phyloP scores from a whole-genome alignment of 2,113 vertebrate species.

The Perca fluviatilis region DNA sequence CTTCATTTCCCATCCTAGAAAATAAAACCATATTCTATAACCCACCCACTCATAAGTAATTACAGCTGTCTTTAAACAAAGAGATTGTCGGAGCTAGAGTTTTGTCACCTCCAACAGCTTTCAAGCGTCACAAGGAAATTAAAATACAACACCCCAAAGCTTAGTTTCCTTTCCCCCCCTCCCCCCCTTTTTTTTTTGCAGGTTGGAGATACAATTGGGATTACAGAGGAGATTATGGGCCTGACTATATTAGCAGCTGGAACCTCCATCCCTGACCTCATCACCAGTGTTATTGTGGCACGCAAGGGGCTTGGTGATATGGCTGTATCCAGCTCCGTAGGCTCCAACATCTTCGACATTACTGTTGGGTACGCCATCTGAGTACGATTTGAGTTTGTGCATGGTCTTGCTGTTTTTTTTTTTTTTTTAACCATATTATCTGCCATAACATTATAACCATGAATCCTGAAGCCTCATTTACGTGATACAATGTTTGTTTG shows the following conservation, averaged over 20 bases:
- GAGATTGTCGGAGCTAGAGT: neutral
- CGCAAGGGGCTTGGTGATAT: constrained; percentile 97
- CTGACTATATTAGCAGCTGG: constrained; percentile 96
- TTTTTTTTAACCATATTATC: neutral
- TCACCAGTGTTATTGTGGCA: constrained; percentile 97
- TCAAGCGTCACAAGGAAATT: constrained; percentile 50
- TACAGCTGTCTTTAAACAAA: constrained; percentile 28
- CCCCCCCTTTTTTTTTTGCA: constrained; percentile 61
- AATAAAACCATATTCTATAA: constrained; percentile 28
- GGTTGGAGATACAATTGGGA: constrained; percentile 97
- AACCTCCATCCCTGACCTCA: constrained; percentile 96
- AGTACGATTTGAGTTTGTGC: neutral
- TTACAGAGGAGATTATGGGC: constrained; percentile 97
- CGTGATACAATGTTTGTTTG: neutral
- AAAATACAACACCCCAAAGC: constrained; percentile 65
- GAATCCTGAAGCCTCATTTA: neutral
- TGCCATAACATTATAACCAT: neutral
- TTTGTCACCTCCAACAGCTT: constrained; percentile 48
- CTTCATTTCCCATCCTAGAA: constrained; percentile 24
- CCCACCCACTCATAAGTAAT: constrained; percentile 34
- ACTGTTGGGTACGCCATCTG: constrained; percentile 89
- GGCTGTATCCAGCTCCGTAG: constrained; percentile 97
- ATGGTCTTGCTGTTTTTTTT: neutral
- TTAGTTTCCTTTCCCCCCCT: constrained; percentile 34
- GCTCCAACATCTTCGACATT: constrained; percentile 98